Base-by-base conservation (phyloP, 2,113 vertebrate genomes). In the Xenotilapia leptura region DNA sequence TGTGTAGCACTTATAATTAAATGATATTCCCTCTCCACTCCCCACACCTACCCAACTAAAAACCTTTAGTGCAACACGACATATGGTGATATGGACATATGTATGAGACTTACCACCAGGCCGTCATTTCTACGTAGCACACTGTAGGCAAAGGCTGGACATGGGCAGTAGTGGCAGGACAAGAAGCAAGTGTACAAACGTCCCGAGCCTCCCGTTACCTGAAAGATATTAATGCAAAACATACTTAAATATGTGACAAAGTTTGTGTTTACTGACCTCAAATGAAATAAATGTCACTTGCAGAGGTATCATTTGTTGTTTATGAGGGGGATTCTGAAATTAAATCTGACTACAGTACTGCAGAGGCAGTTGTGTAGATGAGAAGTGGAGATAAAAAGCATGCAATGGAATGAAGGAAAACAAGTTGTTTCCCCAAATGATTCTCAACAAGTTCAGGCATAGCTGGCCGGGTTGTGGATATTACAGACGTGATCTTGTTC, bases 111-210 rank as follows among this genome's bases (percentile, higher is more conserved):
- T 90, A 99, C 99, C 98, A 99, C 93, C 1, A 97, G 94, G 86
- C 95, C 96, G 42, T 98, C 96, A 0, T 93, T 96, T 91, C 97
- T 98, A 92, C 95, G 95, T 7, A 99, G 79, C 33, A 99, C 98
- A 0, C 95, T 95, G 92, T 98, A 98, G 2, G 95, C 94, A 49
- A 99, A 99, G 5, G 98, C 98, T 0, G 97, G 98, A 56, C 98
- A 99, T 0, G 97, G 97, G 82, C 99, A 99, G 92, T 97, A 99
- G 91, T 98, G 98, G 88, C 99, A 99, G 90, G 97, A 97, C 19
- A 96, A 90, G 60, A 97, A 97, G 91, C 98, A 99, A 5, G 93
- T 97, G 93, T 99, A 99, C 73, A 96, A 92, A 23, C 94, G 96
- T 1, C 98, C 97, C 1, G 98, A 98, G 79, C 96, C 97, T 51